Evolutionary conservation across 2,113 vertebrate genomes (phyloP).

Genomic region (Anolis carolinensis): DNA sequence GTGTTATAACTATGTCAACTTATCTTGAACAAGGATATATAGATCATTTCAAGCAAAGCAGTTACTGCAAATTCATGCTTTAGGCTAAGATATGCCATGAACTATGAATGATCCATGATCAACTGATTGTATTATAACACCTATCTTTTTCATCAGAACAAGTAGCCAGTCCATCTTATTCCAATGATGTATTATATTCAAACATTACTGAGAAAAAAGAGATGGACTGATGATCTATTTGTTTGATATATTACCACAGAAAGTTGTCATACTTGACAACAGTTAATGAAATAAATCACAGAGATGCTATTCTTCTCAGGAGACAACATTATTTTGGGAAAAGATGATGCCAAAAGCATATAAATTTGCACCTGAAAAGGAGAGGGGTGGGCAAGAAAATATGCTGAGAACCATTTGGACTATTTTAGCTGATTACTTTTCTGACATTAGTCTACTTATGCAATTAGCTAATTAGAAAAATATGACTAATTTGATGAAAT

Average conservation of each 20-base stretch:
- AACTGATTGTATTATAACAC: background rate
- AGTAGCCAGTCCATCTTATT: background rate
- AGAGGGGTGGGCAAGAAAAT: background rate
- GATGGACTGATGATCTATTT: constrained; percentile 22
- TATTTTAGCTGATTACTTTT: background rate
- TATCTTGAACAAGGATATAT: background rate
- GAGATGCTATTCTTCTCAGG: background rate
- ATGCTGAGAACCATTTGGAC: background rate
- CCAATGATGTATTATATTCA: constrained; percentile 20
- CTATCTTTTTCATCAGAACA: constrained; percentile 20
- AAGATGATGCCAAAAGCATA: background rate
- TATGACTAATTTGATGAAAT: background rate
- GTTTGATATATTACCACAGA: constrained; percentile 35
- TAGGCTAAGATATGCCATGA: background rate
- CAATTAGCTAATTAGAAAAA: background rate
- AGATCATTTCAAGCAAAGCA: background rate
- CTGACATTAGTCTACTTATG: background rate
- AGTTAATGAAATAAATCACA: constrained; percentile 35
- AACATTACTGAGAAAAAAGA: background rate
- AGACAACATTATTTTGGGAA: background rate
- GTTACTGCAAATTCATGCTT: background rate
- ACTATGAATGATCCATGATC: background rate
- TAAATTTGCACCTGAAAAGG: constrained; percentile 4
- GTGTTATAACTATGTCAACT: background rate
- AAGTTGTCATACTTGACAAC: constrained; percentile 6